These are phyloP conservation scores for Gnathonemus echidnorhynchus DNA, from an alignment of 2,113 vertebrate genomes.

Conservation along the genomic window DNA sequence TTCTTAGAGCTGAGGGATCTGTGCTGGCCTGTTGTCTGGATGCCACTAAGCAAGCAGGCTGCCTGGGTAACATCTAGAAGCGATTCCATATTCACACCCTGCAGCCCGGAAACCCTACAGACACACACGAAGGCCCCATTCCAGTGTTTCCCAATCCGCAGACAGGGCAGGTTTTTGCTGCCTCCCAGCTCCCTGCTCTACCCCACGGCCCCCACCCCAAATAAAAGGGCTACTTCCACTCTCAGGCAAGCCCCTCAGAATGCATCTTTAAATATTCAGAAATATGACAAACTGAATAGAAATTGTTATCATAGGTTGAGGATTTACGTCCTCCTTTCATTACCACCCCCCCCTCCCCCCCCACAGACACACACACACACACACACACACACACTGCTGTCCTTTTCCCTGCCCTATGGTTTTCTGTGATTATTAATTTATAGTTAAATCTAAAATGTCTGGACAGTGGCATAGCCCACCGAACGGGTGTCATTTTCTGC, in stretches of 20 bases:
- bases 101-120: background rate
- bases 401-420: constrained; percentile 35
- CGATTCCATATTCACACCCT: background rate
- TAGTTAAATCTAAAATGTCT: constrained; percentile 45
- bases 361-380: constrained; percentile 15
- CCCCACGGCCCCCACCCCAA: background rate
- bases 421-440: constrained; percentile 47
- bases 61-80: background rate
- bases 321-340: background rate
- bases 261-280: background rate
- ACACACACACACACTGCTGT: constrained; percentile 29
- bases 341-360: background rate
- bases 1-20: background rate
- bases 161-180: background rate
- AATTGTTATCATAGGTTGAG: background rate
- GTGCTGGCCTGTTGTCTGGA: background rate
- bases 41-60: background rate
- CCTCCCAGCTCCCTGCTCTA: background rate
- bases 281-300: background rate
- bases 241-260: background rate
- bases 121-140: background rate
- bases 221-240: background rate
- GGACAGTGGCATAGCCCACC: constrained; percentile 38
- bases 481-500: constrained; percentile 38
- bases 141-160: background rate